Conservation (phyloP, 2,113 vertebrate genomes). For the Cynoglossus semilaevis region DNA sequence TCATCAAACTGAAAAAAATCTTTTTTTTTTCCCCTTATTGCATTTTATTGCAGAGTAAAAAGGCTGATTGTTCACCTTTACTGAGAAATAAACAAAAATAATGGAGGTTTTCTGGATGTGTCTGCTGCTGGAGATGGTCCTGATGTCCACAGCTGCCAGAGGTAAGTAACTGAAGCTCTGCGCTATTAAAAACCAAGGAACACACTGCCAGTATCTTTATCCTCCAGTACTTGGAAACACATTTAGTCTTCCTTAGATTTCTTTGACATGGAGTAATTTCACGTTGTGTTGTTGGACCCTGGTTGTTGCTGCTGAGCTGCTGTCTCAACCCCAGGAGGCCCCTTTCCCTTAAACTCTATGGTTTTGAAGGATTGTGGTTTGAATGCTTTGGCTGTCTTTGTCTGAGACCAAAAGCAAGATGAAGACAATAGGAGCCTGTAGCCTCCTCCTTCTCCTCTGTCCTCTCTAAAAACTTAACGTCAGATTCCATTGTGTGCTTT, state of each 20-base stretch:
- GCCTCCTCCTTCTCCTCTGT: not conserved
- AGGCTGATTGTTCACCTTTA: not conserved
- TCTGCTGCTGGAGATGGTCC: conserved; percentile 50
- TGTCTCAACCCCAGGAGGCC: not conserved
- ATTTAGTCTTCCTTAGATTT: not conserved
- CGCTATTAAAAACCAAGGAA: not conserved
- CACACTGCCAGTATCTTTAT: not conserved
- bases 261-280: not conserved
- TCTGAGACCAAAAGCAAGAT: not conserved
- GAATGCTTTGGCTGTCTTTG: not conserved
- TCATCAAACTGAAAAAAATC: too few relatives aligned
- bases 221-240: not conserved
- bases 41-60: conserved; percentile 18
- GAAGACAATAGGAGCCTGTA: not conserved
- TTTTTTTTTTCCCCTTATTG: not conserved
- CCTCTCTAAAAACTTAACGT: not conserved
- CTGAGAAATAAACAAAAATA: not conserved
- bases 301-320: not conserved
- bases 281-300: not conserved
- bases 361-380: conserved; percentile 1
- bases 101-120: conserved; percentile 53
- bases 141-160: conserved; percentile 54
- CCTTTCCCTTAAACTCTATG: not conserved
- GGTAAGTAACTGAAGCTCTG: conserved; percentile 51
- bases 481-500: not conserved